These are phyloP conservation scores for Eublepharis macularius DNA, from an alignment of 2,113 vertebrate species.

Conservation along the genomic window DNA sequence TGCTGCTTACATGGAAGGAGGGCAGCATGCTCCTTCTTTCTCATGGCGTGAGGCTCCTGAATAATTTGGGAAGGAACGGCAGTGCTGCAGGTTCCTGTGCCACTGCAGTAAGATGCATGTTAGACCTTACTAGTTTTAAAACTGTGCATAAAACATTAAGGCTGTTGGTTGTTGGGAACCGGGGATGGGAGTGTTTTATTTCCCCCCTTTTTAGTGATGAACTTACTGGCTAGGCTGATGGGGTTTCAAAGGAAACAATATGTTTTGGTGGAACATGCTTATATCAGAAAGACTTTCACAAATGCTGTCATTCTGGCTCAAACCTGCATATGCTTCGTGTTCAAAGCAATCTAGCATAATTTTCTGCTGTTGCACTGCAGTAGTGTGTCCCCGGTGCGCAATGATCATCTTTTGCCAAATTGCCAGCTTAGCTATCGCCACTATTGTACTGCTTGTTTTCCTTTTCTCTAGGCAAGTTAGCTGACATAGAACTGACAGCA, in stretches of 20 bases:
- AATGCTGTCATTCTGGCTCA: conserved; percentile 36
- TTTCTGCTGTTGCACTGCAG: conserved; percentile 35
- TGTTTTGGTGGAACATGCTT: conserved; percentile 12
- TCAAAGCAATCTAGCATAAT: conserved; percentile 38
- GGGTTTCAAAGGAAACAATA: not conserved
- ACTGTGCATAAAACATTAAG: not conserved
- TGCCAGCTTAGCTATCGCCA: not conserved
- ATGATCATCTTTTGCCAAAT: conserved; percentile 42
- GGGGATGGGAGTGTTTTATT: not conserved
- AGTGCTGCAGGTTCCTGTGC: too few species aligned
- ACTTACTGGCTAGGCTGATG: not conserved
- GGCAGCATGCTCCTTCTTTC: not conserved
- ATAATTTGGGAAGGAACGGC: too few species aligned
- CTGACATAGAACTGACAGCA: not conserved
- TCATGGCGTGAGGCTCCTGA: not conserved
- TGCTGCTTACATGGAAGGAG: not conserved
- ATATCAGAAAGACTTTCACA: not conserved
- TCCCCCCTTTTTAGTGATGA: not conserved
- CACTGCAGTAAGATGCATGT: not conserved
- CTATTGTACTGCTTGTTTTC: conserved; percentile 11
- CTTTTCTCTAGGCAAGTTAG: conserved; percentile 4
- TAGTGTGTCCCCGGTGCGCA: not conserved
- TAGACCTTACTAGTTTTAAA: not conserved
- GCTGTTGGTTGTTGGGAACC: not conserved
- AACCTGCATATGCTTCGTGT: not conserved